These are phyloP conservation scores for Didymodactylos carnosus DNA, from an alignment of 2,888 invertebrate species.

Conservation along the genomic window DNA sequence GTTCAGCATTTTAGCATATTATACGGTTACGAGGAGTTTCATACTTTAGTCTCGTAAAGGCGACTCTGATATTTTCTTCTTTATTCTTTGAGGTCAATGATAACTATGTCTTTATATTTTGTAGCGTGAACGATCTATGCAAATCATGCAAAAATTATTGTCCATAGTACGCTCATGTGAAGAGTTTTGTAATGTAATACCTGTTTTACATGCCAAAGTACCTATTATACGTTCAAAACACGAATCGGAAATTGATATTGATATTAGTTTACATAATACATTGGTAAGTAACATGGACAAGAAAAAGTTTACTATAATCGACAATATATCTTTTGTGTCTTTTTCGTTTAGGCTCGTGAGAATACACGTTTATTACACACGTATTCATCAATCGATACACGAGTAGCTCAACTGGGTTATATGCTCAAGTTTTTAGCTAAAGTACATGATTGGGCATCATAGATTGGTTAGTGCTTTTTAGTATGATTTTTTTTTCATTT, in stretches of 20 bases:
- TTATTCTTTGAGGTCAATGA: too few species aligned
- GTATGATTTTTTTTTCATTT: background rate
- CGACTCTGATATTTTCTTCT: too few species aligned
- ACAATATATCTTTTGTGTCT: too few species aligned
- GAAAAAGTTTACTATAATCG: too few species aligned
- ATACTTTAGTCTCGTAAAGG: too few species aligned
- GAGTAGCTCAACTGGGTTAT: slow-evolving; percentile 39
- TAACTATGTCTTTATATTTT: too few species aligned
- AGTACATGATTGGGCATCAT: background rate
- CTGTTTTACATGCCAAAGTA: slow-evolving; percentile 39
- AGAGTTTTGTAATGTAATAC: background rate
- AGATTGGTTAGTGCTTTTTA: too few species aligned
- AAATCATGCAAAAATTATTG: too few species aligned
- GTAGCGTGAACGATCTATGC: too few species aligned
- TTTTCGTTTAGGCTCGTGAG: slow-evolving; percentile 30
- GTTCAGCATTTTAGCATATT: too few species aligned
- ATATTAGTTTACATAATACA: slow-evolving; percentile 43
- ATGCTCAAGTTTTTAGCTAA: slow-evolving; percentile 42
- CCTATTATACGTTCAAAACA: slow-evolving; percentile 44
- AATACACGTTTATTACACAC: slow-evolving; percentile 39
- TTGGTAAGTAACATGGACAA: slow-evolving; percentile 24
- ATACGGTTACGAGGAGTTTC: too few species aligned
- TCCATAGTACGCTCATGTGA: too few species aligned
- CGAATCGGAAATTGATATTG: slow-evolving; percentile 37
- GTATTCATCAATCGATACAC: slow-evolving; percentile 39